Conservation (phyloP, 2,797 vertebrate genomes). For the Cheirogaleus major region DNA sequence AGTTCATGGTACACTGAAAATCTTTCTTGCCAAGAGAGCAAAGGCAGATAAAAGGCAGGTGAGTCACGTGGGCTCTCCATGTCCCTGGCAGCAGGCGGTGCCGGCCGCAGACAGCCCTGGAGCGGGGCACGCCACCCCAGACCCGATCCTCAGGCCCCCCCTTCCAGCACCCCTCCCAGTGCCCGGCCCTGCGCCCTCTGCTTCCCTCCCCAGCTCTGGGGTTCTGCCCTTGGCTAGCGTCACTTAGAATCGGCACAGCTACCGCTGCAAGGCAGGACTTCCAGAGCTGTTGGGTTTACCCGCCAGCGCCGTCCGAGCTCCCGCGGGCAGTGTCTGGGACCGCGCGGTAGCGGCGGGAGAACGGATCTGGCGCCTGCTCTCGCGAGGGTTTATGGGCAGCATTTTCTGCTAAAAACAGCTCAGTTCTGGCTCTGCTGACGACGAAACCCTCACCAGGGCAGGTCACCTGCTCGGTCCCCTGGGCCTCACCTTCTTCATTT, state of each 20-base stretch:
- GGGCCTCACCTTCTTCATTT: neutral
- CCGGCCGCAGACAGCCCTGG: too few species aligned
- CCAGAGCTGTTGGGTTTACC: neutral
- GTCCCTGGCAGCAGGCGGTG: too few species aligned
- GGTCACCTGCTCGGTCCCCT: neutral
- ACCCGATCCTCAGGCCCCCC: accelerated
- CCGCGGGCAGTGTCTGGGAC: neutral
- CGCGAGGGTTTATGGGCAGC: accelerated
- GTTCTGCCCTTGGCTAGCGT: neutral
- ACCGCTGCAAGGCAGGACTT: neutral
- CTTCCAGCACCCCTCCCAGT: accelerated
- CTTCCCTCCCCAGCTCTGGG: neutral
- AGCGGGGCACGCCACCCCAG: too few species aligned
- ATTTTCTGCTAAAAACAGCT: neutral
- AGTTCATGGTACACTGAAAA: too few species aligned
- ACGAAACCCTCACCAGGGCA: neutral
- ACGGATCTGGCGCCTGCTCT: neutral
- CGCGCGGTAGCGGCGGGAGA: too few species aligned
- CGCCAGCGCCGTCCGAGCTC: accelerated
- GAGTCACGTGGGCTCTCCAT: too few species aligned
- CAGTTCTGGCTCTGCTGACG: accelerated
- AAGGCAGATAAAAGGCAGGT: too few species aligned
- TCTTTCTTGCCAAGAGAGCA: too few species aligned
- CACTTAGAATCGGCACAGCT: accelerated
- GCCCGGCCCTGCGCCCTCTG: neutral